Conservation (phyloP, 2,888 invertebrate species). For the Clunio marinus region DNA sequence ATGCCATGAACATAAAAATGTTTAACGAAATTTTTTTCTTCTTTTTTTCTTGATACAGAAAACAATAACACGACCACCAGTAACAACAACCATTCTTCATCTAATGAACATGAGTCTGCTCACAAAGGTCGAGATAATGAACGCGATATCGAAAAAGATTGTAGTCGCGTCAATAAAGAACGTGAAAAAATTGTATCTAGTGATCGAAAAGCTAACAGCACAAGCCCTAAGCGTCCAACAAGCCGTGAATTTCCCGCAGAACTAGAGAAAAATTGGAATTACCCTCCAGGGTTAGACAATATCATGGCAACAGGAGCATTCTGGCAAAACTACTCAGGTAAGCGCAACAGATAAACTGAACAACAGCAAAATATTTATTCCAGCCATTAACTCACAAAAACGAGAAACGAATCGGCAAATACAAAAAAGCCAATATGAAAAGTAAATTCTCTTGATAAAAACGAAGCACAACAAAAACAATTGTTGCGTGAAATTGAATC, state of each 20-base stretch:
- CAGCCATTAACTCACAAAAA: conserved; percentile 29
- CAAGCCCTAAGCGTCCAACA: conserved; percentile 44
- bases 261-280: conserved; percentile 61
- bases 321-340: conserved; percentile 90
- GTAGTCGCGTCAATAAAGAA: conserved; percentile 44
- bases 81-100: conserved; percentile 35
- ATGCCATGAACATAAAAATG: conserved; percentile 8
- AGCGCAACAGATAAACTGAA: conserved; percentile 42
- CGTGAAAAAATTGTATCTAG: conserved; percentile 39
- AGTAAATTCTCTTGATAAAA: conserved; percentile 43
- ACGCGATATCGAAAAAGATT: conserved; percentile 40
- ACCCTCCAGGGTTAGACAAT: conserved; percentile 68
- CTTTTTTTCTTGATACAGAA: conserved; percentile 22
- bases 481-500: conserved; percentile 50
- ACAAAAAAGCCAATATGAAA: conserved; percentile 1
- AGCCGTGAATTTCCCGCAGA: conserved; percentile 56
- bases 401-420: conserved; percentile 15
- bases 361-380: conserved; percentile 31
- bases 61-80: conserved; percentile 37
- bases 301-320: conserved; percentile 77
- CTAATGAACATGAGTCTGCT: conserved; percentile 41
- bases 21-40: background rate
- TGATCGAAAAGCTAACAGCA: conserved; percentile 49
- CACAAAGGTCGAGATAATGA: conserved; percentile 42
- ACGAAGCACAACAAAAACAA: conserved; percentile 45